These are phyloP conservation scores for Nebria brevicollis DNA, from an alignment of 2,888 invertebrate genomes.

Conservation along the genomic window DNA sequence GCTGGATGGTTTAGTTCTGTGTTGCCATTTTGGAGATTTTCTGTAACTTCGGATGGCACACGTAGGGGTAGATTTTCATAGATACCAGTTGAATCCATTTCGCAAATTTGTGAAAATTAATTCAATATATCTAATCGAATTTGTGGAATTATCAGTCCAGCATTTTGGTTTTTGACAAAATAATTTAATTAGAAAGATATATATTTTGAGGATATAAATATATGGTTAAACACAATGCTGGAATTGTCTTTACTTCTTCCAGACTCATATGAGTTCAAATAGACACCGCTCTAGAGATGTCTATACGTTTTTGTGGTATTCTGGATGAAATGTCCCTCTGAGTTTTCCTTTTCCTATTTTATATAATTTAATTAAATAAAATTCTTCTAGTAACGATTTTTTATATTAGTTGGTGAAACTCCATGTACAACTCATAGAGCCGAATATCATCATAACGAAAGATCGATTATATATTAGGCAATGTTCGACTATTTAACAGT, in stretches of 20 bases:
- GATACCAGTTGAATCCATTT: conserved; percentile 55
- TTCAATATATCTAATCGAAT: not conserved
- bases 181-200: too few species aligned
- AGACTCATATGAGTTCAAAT: too few species aligned
- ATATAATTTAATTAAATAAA: too few species aligned
- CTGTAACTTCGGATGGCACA: conserved; percentile 34
- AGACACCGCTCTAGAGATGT: too few species aligned
- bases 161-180: not conserved
- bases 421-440: not conserved
- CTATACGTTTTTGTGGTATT: too few species aligned
- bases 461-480: not conserved
- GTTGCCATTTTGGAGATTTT: conserved; percentile 40
- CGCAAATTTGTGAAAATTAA: not conserved
- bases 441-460: not conserved
- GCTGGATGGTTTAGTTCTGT: conserved; percentile 34
- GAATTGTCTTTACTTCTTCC: too few species aligned
- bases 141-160: not conserved
- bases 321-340: too few species aligned
- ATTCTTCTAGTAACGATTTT: too few species aligned
- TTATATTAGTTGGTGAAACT: not conserved
- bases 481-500: not conserved
- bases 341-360: too few species aligned
- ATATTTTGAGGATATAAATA: too few species aligned
- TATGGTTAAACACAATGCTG: too few species aligned
- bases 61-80: conserved; percentile 59